Conservation (phyloP, 1,140 invertebrate species). For the Hypothenemus hampei region DNA sequence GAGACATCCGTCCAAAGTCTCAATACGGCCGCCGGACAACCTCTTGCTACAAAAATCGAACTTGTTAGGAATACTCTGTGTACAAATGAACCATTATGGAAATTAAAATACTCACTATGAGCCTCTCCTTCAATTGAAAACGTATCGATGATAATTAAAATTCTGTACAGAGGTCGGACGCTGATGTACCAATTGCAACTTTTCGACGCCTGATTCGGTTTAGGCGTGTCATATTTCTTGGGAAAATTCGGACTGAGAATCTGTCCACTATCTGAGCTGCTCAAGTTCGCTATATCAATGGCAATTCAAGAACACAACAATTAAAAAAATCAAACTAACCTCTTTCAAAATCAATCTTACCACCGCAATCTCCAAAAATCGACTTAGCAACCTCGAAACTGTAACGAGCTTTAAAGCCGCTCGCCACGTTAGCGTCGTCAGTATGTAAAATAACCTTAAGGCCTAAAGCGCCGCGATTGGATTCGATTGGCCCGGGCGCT, state of each 20-base stretch:
- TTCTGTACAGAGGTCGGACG: slow-evolving; percentile 71
- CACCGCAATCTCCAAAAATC: slow-evolving; percentile 86
- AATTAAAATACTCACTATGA: slow-evolving; percentile 51
- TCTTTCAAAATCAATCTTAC: slow-evolving; percentile 34
- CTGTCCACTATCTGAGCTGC: slow-evolving; percentile 73
- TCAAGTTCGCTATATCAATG: slow-evolving; percentile 59
- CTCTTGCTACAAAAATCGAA: slow-evolving; percentile 60
- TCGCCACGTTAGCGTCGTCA: slow-evolving; percentile 75
- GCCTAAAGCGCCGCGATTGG: slow-evolving; percentile 75
- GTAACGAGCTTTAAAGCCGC: slow-evolving; percentile 84
- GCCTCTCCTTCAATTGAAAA: slow-evolving; percentile 89
- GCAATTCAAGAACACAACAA: background rate
- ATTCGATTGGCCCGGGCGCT: slow-evolving; percentile 85
- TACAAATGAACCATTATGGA: background rate
- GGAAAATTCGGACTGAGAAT: slow-evolving; percentile 84
- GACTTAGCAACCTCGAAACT: slow-evolving; percentile 82
- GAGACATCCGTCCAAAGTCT: slow-evolving; percentile 75
- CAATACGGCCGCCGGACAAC: slow-evolving; percentile 84
- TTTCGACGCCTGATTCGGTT: slow-evolving; percentile 66
- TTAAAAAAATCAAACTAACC: background rate
- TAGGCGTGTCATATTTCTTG: slow-evolving; percentile 74
- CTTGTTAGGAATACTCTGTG: too few species aligned
- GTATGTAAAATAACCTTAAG: slow-evolving; percentile 81
- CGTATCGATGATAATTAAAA: slow-evolving; percentile 81
- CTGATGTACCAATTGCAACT: slow-evolving; percentile 91